Evolutionary conservation across 2,797 vertebrate genomes (phyloP).

Genomic region (Sebastes itinus): DNA sequence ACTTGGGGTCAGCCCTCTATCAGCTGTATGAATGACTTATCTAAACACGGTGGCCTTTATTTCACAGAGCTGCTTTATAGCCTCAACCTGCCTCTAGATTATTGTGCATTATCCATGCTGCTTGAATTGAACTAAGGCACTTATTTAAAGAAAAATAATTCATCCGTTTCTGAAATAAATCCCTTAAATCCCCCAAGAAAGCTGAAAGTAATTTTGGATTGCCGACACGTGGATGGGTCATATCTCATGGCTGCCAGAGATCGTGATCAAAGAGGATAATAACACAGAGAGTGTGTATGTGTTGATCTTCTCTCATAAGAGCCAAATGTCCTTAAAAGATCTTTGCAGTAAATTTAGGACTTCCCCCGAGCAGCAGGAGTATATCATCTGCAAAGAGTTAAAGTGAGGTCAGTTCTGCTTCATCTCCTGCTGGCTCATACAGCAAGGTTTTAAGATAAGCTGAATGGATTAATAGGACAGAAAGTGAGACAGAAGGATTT

Average conservation of each 20-base stretch:
- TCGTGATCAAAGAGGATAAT: neutral
- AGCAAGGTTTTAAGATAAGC: slow-evolving; percentile 24
- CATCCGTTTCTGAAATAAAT: slow-evolving; percentile 2
- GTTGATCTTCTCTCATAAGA: slow-evolving; percentile 4
- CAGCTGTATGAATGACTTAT: neutral
- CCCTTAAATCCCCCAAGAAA: neutral
- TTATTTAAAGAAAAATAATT: neutral
- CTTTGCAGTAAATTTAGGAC: slow-evolving; percentile 17
- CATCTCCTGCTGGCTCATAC: neutral
- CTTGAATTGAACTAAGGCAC: neutral
- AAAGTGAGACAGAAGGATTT: slow-evolving; percentile 6
- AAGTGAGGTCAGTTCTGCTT: slow-evolving; percentile 5
- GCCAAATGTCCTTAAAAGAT: slow-evolving; percentile 40
- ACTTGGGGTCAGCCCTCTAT: neutral
- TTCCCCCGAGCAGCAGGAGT: neutral
- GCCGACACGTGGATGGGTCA: neutral
- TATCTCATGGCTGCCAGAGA: neutral
- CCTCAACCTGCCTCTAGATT: neutral
- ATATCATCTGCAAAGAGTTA: slow-evolving; percentile 37
- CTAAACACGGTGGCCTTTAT: neutral
- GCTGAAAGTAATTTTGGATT: slow-evolving; percentile 7
- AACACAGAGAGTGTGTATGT: neutral
- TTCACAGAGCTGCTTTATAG: neutral
- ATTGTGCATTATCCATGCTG: neutral
- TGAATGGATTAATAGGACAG: slow-evolving; percentile 20